Percentiles rank a stretch among this genome's conserved stretches.
These are phyloP conservation scores for Rhynchophorus ferrugineus DNA, from an alignment of 1,140 invertebrate species.

Conservation along the genomic window DNA sequence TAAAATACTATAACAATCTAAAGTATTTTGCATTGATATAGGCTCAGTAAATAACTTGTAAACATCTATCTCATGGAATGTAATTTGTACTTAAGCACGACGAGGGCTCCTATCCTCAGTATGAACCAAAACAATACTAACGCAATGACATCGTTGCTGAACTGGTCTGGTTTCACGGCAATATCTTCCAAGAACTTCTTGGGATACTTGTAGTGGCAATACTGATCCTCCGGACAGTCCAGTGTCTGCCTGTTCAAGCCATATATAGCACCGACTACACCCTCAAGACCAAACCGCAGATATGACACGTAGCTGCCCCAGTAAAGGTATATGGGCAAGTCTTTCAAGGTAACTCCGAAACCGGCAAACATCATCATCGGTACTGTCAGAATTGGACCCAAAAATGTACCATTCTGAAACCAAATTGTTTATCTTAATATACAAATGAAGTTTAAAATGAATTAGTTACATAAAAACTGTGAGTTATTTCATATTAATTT, in stretches of 20 bases:
- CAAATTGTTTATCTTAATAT: background rate
- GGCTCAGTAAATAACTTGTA: too few species aligned
- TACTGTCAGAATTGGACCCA: slow-evolving; percentile 68
- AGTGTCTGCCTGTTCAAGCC: slow-evolving; percentile 60
- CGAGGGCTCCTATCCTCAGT: slow-evolving; percentile 64
- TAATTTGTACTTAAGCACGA: slow-evolving; percentile 75
- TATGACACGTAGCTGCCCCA: slow-evolving; percentile 87
- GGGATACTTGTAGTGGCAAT: slow-evolving; percentile 72
- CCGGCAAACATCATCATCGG: slow-evolving; percentile 85
- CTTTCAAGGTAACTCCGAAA: slow-evolving; percentile 67
- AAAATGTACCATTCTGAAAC: slow-evolving; percentile 69
- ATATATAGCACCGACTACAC: slow-evolving; percentile 73
- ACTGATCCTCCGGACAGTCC: slow-evolving; percentile 53
- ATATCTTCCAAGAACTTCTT: slow-evolving; percentile 69
- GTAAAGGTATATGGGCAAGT: slow-evolving; percentile 70
- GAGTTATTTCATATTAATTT: too few species aligned
- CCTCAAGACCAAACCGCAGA: slow-evolving; percentile 81
- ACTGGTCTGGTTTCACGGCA: slow-evolving; percentile 69
- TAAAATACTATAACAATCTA: too few species aligned
- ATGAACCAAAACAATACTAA: slow-evolving; percentile 62
- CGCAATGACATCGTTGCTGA: slow-evolving; percentile 74
- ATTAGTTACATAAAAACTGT: too few species aligned
- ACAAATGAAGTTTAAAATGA: slow-evolving; percentile 1
- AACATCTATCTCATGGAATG: slow-evolving; percentile 54
- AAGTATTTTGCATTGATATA: too few species aligned